Base-by-base conservation (phyloP, 2,888 invertebrate species). In the Gasteruption jaculator region DNA sequence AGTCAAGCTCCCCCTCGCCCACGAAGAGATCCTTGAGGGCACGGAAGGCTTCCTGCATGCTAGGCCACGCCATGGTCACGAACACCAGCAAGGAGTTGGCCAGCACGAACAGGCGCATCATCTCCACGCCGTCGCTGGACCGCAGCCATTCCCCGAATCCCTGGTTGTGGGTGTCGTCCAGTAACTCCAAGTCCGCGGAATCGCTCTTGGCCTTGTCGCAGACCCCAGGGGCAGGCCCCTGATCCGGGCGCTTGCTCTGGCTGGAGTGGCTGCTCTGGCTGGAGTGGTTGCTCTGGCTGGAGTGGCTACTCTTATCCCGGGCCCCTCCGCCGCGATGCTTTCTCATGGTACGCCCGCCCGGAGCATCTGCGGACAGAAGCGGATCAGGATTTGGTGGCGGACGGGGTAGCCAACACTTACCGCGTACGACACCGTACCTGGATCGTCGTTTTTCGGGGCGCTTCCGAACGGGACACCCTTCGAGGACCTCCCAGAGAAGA, bases 101-200 rank as follows among this genome's bases (percentile, higher is more conserved):
- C 43, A 89, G 73, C 15, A 89, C 85, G 65, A 89, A 89, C n/a
- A 88, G 71, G 69, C 83, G 83, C 81, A 89, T 81, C 70, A 83
- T 85, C 60, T 85, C 85, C 50, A 83, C 66, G 30, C 84, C 84
- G 49, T 82, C 79, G 49, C 79, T 74, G 54, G 81, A 77, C 49
- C 70, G 60, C 16, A 76, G 49, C 70, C 70, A 70, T 11, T 55
- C 57, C 25, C 61, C 51, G 34, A 70, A 70, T 3, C 69, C 68
- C 46, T 66, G 63, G 50, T 70, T 69, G 3, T 63, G 52, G 24
- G 43, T 44, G 18, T 62, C 61, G 11, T 68, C 61, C 39, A n/a
- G n/a, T n/a, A n/a, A n/a, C n/a, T 58, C 60, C 25, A 56, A 24
- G 5, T 40, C 49, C 19, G 21, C 22, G 11, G 24, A 24, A 15